Conservation (phyloP, 2,113 vertebrate genomes). For the Empidonax alnorum region DNA sequence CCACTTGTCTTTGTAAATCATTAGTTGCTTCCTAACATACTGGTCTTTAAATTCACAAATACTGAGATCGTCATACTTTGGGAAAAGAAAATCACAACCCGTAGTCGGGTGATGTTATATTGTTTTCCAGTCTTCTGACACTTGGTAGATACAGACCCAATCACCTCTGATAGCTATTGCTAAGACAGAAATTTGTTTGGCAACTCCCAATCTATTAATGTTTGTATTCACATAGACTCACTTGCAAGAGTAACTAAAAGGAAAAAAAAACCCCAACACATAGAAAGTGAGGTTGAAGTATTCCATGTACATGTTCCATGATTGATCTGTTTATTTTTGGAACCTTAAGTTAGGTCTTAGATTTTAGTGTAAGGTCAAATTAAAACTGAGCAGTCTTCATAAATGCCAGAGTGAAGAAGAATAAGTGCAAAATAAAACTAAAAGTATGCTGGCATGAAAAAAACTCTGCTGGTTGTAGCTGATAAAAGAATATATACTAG, state of each 20-base stretch:
- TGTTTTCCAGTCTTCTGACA: not conserved
- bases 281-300: not conserved
- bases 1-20: not conserved
- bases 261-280: not conserved
- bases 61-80: not conserved
- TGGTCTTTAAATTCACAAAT: not conserved
- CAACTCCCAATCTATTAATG: not conserved
- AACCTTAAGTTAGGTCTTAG: not conserved
- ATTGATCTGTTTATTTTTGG: not conserved
- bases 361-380: not conserved
- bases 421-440: not conserved
- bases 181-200: not conserved
- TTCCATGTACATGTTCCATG: not conserved
- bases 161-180: not conserved
- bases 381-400: not conserved
- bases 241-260: not conserved
- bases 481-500: not conserved
- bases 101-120: not conserved
- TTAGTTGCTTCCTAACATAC: not conserved
- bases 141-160: not conserved
- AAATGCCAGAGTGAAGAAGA: not conserved
- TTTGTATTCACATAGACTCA: not conserved
- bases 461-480: not conserved
- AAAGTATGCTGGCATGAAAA: not conserved
- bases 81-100: not conserved